Evolutionary conservation across 2,113 vertebrate genomes (phyloP), one percentile per base, ranked within the genome.

Genomic region (Chaetura pelagica): DNA sequence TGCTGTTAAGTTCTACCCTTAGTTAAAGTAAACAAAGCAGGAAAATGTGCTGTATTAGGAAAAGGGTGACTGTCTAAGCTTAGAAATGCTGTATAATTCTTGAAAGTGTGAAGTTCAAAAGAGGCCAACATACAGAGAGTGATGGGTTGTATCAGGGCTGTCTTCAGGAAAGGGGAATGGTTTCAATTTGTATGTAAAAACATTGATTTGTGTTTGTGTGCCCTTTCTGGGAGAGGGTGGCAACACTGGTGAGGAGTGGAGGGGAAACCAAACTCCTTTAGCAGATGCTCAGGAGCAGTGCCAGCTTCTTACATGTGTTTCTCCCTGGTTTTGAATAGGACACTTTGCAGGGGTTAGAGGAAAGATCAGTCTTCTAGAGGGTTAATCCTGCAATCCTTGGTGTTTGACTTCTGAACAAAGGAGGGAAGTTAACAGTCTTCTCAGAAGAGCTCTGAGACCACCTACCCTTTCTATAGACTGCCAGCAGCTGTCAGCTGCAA

Each of bases 401-500:
- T 55, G 29, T 80, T 71, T 4, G 11, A 19, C 52, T 85, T 84
- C 1, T 23, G 76, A 95, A 29, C 46, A 30, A 57, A 52, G 67
- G 59, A 78, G 34, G 55, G 79, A 69, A 81, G 61, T 82, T 67
- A 35, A 42, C 27, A 46, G 14, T 15, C 2, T 76, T 69, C 54
- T 58, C 48, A 38, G 68, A 68, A 89, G 35, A 24, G 48, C 83
- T 67, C 3, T 1, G 79, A 51, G 93, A 83, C 86, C 85, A 84
- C 89, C 89, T 94, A 55, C 84, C 61, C 77, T 21, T 75, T 29
- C 32, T 26, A 9, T 15, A 30, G 26, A 2, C 63, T 76, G 59
- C 69, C 89, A 91, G 1, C n/a, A 95, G 67, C 81, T 84, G 74
- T 73, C 89, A 87, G 62, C 75, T 80, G 90, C 86, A 69, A 59